Evolutionary conservation across 2,888 invertebrate genomes (phyloP).

Genomic region (Drosophila monieri): DNA sequence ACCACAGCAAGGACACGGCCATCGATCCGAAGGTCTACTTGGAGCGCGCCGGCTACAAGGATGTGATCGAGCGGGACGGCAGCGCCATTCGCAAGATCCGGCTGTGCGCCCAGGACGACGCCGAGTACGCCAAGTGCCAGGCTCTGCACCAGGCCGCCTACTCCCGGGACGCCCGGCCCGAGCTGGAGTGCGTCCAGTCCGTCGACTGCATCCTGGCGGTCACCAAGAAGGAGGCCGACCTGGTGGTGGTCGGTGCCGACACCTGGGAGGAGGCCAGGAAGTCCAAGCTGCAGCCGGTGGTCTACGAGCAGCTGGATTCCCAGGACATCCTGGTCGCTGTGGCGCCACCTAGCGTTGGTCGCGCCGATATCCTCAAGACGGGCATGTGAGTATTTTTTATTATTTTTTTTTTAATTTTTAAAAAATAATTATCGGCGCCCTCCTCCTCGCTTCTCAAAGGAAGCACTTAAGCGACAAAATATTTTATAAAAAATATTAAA

Average conservation of each 20-base stretch:
- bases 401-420: not conserved
- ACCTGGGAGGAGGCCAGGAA: slow-evolving; percentile 70
- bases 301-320: slow-evolving; percentile 78
- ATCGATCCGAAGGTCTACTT: slow-evolving; percentile 86
- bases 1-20: slow-evolving; percentile 84
- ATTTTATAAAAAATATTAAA: no score
- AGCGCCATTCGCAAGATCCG: slow-evolving; percentile 88
- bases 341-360: slow-evolving; percentile 72
- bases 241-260: slow-evolving; percentile 58
- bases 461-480: no score
- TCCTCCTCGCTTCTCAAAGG: not conserved
- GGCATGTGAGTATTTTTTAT: slow-evolving; percentile 74
- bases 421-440: no score
- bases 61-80: slow-evolving; percentile 90
- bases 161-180: slow-evolving; percentile 91
- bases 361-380: slow-evolving; percentile 72
- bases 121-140: slow-evolving; percentile 90
- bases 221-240: slow-evolving; percentile 75
- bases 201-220: slow-evolving; percentile 84
- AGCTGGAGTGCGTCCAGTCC: slow-evolving; percentile 89
- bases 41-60: slow-evolving; percentile 87
- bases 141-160: slow-evolving; percentile 89
- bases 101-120: slow-evolving; percentile 88
- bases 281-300: slow-evolving; percentile 74
- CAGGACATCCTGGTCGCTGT: slow-evolving; percentile 81